These are phyloP conservation scores for Aramus guarauna DNA, from an alignment of 2,113 vertebrate genomes.

Conservation along the genomic window DNA sequence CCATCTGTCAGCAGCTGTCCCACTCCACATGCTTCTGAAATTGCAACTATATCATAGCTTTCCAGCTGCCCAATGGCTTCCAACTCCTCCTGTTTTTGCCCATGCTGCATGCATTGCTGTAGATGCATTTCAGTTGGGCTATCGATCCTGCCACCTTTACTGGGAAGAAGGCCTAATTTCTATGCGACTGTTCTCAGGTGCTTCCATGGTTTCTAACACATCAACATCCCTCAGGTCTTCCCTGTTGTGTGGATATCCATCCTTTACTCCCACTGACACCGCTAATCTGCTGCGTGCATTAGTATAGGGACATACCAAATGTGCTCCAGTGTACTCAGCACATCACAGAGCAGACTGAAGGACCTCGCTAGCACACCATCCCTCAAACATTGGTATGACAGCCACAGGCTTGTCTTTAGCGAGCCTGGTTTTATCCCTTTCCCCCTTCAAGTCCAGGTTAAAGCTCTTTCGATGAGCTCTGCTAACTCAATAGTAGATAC, in stretches of 20 bases:
- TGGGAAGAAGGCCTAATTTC: not conserved
- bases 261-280: accelerated
- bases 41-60: too few species aligned
- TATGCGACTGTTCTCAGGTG: not conserved
- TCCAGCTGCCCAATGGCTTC: too few species aligned
- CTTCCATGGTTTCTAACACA: not conserved
- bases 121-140: not conserved
- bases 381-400: accelerated
- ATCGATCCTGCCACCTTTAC: not conserved
- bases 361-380: accelerated
- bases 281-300: accelerated
- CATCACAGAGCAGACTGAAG: not conserved
- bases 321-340: not conserved
- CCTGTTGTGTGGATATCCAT: not conserved
- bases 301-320: not conserved
- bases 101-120: too few species aligned
- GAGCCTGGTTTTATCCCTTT: not conserved
- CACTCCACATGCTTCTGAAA: not conserved
- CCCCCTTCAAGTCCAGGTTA: not conserved
- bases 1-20: not conserved
- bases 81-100: too few species aligned
- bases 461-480: not conserved
- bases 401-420: not conserved
- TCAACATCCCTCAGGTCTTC: accelerated
- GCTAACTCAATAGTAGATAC: accelerated